Conservation (phyloP, 64 coral and sea anemone genomes). For the Acropora yongei region DNA sequence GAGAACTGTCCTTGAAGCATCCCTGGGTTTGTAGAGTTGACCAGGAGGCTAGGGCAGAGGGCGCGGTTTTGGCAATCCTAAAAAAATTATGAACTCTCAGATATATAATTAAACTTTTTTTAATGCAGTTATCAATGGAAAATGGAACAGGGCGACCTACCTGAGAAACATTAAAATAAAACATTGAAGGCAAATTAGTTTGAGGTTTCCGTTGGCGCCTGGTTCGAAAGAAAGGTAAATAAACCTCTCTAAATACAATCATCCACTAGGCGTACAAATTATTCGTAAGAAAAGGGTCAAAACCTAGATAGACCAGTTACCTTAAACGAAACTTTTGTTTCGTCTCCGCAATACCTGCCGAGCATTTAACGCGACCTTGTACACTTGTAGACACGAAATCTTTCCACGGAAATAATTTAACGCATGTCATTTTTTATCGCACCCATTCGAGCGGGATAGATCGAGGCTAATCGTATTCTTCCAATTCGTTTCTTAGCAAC, state of each 20-base stretch:
- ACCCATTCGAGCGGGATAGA: constrained; percentile 65
- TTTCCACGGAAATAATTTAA: constrained; percentile 70
- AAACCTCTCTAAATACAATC: no score
- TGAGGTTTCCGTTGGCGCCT: no score
- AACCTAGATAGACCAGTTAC: constrained; percentile 33
- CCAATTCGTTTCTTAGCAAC: constrained; percentile 31
- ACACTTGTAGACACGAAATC: constrained; percentile 66
- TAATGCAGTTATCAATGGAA: no score
- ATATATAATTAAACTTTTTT: no score
- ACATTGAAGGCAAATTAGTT: no score
- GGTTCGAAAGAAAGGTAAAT: no score
- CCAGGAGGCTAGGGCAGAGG: constrained; percentile 7
- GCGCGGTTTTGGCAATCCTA: constrained; percentile 33
- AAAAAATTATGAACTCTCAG: not conserved
- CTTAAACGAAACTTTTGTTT: constrained; percentile 65
- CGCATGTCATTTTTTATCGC: constrained; percentile 57
- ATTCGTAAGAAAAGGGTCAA: no score
- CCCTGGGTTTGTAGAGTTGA: constrained; percentile 31
- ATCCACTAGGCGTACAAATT: no score
- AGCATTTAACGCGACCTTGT: constrained; percentile 36
- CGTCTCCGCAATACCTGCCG: constrained; percentile 62
- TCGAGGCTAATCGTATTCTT: constrained; percentile 51
- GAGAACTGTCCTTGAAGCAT: constrained; percentile 24
- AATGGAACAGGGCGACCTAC: no score
- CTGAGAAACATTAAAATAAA: no score